Evolutionary conservation across 2,888 invertebrate genomes (phyloP).

Genomic region (Cephalotes varians): DNA sequence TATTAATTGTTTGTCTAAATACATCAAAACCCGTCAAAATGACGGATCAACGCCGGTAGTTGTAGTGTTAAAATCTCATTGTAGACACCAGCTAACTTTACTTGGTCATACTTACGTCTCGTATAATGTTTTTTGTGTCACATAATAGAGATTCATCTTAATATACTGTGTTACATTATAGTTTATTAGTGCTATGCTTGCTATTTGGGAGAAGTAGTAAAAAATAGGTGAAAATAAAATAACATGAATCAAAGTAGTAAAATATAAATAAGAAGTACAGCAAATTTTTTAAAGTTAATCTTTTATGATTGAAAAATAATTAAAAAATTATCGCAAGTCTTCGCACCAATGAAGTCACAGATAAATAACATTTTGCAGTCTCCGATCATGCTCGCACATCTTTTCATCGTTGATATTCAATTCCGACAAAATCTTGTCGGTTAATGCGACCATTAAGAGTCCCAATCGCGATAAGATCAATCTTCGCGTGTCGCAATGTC

Average conservation of each 20-base stretch:
- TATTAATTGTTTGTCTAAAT: no score
- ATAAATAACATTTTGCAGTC: not conserved
- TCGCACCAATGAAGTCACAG: not conserved
- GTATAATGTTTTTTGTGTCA: no score
- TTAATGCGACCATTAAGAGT: conserved; percentile 17
- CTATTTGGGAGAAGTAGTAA: not conserved
- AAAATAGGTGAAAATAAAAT: no score
- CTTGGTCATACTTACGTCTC: not conserved
- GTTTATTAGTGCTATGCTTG: not conserved
- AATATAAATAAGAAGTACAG: not conserved
- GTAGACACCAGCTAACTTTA: no score
- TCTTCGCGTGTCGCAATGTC: conserved; percentile 37
- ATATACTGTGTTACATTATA: not conserved
- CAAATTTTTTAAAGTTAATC: not conserved
- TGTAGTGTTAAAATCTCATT: no score
- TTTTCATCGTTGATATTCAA: conserved; percentile 10
- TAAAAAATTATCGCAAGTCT: not conserved
- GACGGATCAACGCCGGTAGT: no score
- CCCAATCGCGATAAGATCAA: not conserved
- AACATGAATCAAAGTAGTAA: not conserved
- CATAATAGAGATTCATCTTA: not conserved
- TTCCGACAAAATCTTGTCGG: not conserved
- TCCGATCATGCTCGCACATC: not conserved
- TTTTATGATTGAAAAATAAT: not conserved
- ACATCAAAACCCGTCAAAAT: no score